Percentiles rank a stretch among this genome's conserved stretches.
Evolutionary conservation across 2,113 vertebrate species (phyloP).

Genomic region (Menura novaehollandiae): DNA sequence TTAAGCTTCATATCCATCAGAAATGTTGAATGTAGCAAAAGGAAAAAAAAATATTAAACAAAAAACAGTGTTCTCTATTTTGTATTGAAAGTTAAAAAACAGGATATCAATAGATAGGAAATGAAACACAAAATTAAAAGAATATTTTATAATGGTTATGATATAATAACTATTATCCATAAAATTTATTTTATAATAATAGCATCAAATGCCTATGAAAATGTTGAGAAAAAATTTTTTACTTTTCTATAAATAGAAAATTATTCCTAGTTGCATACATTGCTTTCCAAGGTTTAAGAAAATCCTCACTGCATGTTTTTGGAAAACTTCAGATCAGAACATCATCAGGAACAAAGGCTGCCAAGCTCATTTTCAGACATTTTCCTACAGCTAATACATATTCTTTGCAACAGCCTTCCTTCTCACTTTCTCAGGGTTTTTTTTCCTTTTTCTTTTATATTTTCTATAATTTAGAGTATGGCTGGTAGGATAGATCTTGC

Average conservation of each 20-base stretch:
- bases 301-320: not conserved
- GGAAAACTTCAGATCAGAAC: not conserved
- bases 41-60: not conserved
- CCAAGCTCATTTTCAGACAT: not conserved
- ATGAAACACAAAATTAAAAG: not conserved
- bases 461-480: not conserved
- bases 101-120: not conserved
- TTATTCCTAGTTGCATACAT: not conserved
- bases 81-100: not conserved
- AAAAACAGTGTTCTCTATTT: rapidly evolving
- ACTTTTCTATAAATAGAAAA: not conserved
- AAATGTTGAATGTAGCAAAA: not conserved
- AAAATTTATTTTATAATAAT: not conserved
- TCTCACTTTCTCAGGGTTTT: not conserved
- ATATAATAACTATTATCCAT: not conserved
- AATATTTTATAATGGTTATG: not conserved
- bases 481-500: not conserved
- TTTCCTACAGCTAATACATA: not conserved
- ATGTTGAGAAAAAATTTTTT: not conserved
- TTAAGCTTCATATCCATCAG: not conserved
- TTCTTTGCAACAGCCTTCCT: not conserved
- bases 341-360: not conserved
- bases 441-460: rapidly evolving
- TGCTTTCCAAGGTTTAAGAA: not conserved
- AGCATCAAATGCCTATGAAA: not conserved